A percentile compares a stretch with the other conserved stretches of the same genome.
These are phyloP conservation scores for Drosophila mimica DNA, from an alignment of 2,888 invertebrate species.

Conservation along the genomic window DNA sequence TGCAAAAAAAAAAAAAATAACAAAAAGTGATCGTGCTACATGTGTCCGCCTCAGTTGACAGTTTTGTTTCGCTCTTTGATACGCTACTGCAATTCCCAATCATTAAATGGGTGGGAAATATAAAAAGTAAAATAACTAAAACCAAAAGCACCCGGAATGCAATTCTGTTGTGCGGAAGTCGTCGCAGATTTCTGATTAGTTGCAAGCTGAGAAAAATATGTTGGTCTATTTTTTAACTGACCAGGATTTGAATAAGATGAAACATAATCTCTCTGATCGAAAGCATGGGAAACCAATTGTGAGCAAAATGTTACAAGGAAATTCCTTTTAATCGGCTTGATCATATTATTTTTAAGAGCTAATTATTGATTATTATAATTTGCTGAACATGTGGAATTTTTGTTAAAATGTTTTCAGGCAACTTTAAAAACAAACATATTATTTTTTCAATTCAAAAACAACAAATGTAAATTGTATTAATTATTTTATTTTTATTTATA, in stretches of 20 bases:
- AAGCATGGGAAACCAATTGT: constrained; percentile 9
- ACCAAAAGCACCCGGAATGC: constrained; percentile 47
- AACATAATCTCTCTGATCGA: background rate
- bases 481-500: too few species aligned
- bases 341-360: background rate
- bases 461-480: background rate
- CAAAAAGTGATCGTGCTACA: constrained; percentile 75
- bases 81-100: constrained; percentile 59
- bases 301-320: background rate
- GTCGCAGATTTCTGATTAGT: constrained; percentile 43
- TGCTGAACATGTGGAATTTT: background rate
- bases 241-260: constrained; percentile 5
- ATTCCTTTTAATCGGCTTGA: background rate
- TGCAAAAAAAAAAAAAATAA: constrained; percentile 22
- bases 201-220: constrained; percentile 16
- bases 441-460: background rate
- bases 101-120: constrained; percentile 63
- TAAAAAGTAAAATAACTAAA: constrained; percentile 15
- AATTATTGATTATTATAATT: background rate
- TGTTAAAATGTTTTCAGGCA: background rate
- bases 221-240: constrained; percentile 12
- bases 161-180: constrained; percentile 36
- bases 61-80: constrained; percentile 77
- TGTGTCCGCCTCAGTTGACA: constrained; percentile 78
- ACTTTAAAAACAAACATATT: rapidly evolving